Base-by-base conservation (phyloP, 2,113 vertebrate genomes). In the Dicentrarchus labrax region DNA sequence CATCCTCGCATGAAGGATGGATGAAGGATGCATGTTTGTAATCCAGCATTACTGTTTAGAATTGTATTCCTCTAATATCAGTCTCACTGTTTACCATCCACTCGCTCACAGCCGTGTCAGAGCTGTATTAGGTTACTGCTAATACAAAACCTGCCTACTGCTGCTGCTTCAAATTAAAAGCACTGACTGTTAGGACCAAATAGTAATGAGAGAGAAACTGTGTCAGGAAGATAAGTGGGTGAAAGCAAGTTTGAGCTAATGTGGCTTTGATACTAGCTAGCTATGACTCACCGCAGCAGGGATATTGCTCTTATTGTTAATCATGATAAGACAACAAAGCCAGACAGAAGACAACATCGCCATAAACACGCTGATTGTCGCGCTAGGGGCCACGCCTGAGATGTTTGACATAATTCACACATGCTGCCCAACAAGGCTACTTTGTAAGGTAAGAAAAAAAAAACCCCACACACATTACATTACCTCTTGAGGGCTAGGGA, bases 331-430 rank as follows among this genome's bases (percentile, higher is more conserved):
- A 72, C 62, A 65, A 81, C 77, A 68, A 70, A 78, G 70, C 43
- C 77, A 51, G 72, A 69, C 59, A 48, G 39, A 57, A 73, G 83
- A 72, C 77, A 41, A 45, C 71, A 65, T 79, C 53, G 76, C 45
- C 41, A 54, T 60, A 72, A 87, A 78, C 84, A 70, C 4, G 69
- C 68, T 53, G 88, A 85, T 50, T 45, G 81, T 47, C n/a, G n/a
- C 13, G 71, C 82, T 60, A 72, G 77, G 77, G 68, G 84, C 53
- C 78, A 78, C 15, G 24, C 45, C 77, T 62, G 43, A 22, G 36
- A 74, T 61, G 72, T 69, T 21, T 78, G 53, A 76, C 81, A 82
- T 66, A n/a, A 43, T n/a, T 87, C 57, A 30, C 73, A 60, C 21
- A 24, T 21, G 19, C 60, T 41, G 21, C 45, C 78, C 54, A 22